Evolutionary conservation across 2,797 vertebrate genomes (phyloP).

Genomic region (Myioborus melanocephalus): DNA sequence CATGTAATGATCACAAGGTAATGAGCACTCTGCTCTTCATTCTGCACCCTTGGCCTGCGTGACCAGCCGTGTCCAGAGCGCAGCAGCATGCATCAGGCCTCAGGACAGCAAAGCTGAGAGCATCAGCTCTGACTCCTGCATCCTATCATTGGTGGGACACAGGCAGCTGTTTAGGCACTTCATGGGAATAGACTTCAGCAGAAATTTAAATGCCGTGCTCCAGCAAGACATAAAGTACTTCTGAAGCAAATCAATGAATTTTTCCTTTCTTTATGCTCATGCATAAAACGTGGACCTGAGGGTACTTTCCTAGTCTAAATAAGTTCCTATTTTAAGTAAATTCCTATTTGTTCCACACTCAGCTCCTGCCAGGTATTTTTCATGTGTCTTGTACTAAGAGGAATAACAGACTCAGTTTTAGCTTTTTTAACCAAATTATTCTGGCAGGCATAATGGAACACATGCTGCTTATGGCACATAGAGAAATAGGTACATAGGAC

Average conservation of each 20-base stretch:
- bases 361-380: background rate
- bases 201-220: background rate
- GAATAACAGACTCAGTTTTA: background rate
- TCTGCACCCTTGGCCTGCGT: background rate
- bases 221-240: constrained; percentile 8
- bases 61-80: background rate
- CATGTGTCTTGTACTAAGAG: background rate
- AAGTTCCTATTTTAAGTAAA: background rate
- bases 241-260: constrained; percentile 33
- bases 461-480: background rate
- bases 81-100: background rate
- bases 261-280: background rate
- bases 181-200: constrained; percentile 3
- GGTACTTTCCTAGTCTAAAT: background rate
- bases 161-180: constrained; percentile 18
- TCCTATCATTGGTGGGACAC: background rate
- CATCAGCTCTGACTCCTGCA: background rate
- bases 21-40: background rate
- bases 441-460: background rate
- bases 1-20: background rate
- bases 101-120: background rate
- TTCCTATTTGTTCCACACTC: background rate
- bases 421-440: background rate
- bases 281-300: background rate
- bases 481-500: background rate